Percentiles rank a stretch among this genome's conserved stretches.
Conservation (phyloP, 30 jellyfish, hydroid and myxozoan species). For the Aurelia aurita region DNA sequence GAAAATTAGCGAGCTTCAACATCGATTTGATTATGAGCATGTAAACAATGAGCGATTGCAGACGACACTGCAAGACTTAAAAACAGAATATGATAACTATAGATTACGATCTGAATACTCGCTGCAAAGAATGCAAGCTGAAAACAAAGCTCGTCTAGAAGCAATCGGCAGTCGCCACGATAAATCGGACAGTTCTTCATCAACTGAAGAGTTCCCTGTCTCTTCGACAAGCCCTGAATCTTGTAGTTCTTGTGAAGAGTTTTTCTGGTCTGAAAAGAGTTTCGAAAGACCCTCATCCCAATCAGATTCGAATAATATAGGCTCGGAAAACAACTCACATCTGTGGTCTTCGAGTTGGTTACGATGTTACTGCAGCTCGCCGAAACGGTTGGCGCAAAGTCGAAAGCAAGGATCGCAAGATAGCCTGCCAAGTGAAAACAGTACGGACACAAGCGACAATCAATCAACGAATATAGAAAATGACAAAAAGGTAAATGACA, state of each 20-base stretch:
- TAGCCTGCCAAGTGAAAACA: constrained; percentile 27
- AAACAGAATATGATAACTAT: constrained; percentile 86
- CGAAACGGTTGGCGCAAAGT: constrained; percentile 37
- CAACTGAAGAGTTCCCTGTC: constrained; percentile 73
- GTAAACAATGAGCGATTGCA: constrained; percentile 80
- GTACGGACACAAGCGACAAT: constrained; percentile 3
- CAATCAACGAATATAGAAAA: not conserved
- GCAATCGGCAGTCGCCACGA: constrained; percentile 71
- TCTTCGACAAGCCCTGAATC: constrained; percentile 83
- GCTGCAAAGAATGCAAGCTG: constrained; percentile 79
- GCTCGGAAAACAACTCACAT: constrained; percentile 71
- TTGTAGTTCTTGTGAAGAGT: constrained; percentile 79
- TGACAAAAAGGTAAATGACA: not conserved
- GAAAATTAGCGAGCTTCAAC: constrained; percentile 84
- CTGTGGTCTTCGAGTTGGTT: constrained; percentile 93
- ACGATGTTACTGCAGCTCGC: constrained; percentile 91
- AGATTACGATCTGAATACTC: constrained; percentile 89
- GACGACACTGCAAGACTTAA: constrained; percentile 63
- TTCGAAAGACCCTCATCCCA: constrained; percentile 56
- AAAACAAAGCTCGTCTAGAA: constrained; percentile 71
- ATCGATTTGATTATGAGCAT: constrained; percentile 91
- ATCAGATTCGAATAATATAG: constrained; percentile 52
- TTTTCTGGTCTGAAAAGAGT: constrained; percentile 69
- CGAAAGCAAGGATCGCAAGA: constrained; percentile 43
- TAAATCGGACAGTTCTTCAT: constrained; percentile 55